These are phyloP conservation scores for Nemopilema nomurai DNA, from an alignment of 30 jellyfish, hydroid and myxozoan species.

Conservation along the genomic window DNA sequence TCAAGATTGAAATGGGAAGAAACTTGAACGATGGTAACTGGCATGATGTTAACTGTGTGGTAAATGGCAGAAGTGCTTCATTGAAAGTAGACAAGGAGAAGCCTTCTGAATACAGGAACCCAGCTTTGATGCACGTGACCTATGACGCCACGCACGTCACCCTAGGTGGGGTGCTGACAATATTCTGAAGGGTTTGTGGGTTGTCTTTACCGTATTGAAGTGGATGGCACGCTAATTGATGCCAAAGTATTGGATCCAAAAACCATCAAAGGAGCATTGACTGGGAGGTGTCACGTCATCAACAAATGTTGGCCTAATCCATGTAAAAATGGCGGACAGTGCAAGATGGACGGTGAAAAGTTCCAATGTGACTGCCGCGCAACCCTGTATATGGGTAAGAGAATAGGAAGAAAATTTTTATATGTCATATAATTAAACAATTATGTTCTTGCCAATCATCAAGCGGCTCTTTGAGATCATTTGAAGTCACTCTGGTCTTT, in stretches of 20 bases:
- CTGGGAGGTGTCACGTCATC: slow-evolving; percentile 56
- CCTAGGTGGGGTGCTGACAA: slow-evolving; percentile 98
- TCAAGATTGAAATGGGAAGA: slow-evolving; percentile 57
- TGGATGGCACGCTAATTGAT: slow-evolving; percentile 78
- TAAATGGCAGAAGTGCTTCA: slow-evolving; percentile 42
- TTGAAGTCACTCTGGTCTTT: no score
- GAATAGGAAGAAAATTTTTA: no score
- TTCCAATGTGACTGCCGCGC: slow-evolving; percentile 81
- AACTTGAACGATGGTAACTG: slow-evolving; percentile 87
- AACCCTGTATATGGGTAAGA: slow-evolving; percentile 72
- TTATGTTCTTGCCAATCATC: no score
- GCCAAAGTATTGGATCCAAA: slow-evolving; percentile 54
- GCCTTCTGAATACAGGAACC: slow-evolving; percentile 29
- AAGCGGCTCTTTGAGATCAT: no score
- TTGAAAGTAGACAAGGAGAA: slow-evolving; percentile 53
- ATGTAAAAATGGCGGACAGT: slow-evolving; percentile 83
- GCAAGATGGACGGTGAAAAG: slow-evolving; percentile 56
- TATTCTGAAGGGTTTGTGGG: slow-evolving; percentile 85
- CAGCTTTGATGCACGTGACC: slow-evolving; percentile 38
- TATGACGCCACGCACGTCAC: slow-evolving; percentile 69
- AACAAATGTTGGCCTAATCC: slow-evolving; percentile 96
- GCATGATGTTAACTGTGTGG: slow-evolving; percentile 87
- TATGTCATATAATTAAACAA: no score
- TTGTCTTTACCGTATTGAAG: slow-evolving; percentile 77
- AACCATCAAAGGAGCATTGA: slow-evolving; percentile 62